phyloP scores from a whole-genome alignment of 1,140 invertebrate species.

The Zaprionus davidi region DNA sequence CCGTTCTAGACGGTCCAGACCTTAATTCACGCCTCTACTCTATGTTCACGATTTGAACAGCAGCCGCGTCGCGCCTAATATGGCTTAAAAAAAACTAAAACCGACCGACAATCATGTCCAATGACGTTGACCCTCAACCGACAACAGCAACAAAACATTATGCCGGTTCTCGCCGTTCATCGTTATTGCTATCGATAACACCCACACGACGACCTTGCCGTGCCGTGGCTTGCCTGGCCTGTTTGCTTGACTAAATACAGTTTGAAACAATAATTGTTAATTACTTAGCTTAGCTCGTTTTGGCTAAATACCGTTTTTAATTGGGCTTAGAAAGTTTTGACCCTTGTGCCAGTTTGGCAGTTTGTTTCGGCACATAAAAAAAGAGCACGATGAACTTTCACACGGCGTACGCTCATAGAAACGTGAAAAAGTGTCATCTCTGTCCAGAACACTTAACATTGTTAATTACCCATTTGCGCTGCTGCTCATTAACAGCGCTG shows the following conservation, averaged over 20 bases:
- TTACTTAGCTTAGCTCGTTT: constrained; percentile 1
- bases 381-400: constrained; percentile 27
- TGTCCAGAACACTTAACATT: background rate
- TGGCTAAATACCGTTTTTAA: constrained; percentile 6
- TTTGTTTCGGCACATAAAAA: constrained; percentile 12
- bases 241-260: constrained; percentile 22
- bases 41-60: constrained; percentile 22
- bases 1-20: constrained; percentile 39
- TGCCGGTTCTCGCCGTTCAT: constrained; percentile 20
- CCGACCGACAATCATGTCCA: constrained; percentile 50
- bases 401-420: background rate
- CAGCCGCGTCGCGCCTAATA: constrained; percentile 66
- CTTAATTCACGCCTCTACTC: constrained; percentile 74
- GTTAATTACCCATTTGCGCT: background rate
- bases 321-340: constrained; percentile 41
- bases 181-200: constrained; percentile 40
- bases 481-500: constrained; percentile 33
- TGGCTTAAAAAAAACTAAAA: constrained; percentile 47
- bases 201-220: constrained; percentile 44
- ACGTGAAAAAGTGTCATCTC: constrained; percentile 20
- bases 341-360: constrained; percentile 20
- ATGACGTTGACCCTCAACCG: constrained; percentile 71
- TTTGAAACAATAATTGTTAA: constrained; percentile 29
- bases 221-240: constrained; percentile 13
- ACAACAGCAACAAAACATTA: constrained; percentile 3